A percentile compares a stretch with the other conserved stretches of the same genome.
Conservation (phyloP, 2,113 vertebrate genomes). For the Donacobius atricapilla region DNA sequence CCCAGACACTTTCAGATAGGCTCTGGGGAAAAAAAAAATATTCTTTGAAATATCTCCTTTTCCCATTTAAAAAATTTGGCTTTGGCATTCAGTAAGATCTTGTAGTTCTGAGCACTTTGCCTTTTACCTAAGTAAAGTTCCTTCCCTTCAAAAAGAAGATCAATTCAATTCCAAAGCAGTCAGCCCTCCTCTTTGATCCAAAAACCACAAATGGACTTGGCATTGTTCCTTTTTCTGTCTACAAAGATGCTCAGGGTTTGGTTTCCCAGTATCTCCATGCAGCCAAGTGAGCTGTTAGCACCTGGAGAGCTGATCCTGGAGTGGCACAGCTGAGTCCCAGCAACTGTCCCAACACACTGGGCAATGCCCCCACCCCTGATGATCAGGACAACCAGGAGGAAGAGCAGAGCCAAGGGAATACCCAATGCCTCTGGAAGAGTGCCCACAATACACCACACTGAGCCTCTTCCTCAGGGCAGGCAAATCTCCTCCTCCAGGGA, state of each 20-base stretch:
- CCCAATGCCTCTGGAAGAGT: background rate
- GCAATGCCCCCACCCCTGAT: background rate
- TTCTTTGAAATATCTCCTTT: background rate
- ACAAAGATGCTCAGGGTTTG: background rate
- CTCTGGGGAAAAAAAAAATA: background rate
- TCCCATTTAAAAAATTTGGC: background rate
- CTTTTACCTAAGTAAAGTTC: background rate
- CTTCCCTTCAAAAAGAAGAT: background rate
- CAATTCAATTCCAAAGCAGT: background rate
- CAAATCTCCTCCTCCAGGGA: background rate
- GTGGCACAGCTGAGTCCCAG: background rate
- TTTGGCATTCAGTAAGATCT: background rate
- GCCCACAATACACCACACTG: accelerated
- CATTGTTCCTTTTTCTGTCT: background rate
- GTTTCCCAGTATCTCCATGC: background rate
- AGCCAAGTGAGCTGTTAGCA: background rate
- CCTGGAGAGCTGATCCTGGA: background rate
- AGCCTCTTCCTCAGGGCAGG: background rate
- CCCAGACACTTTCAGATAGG: background rate
- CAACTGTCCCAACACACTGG: background rate
- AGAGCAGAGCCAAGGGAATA: background rate
- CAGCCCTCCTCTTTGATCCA: background rate
- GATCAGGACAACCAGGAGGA: background rate
- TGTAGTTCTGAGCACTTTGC: background rate
- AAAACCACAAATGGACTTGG: background rate